These are phyloP conservation scores for Monodelphis domestica DNA, from an alignment of 2,797 vertebrate species.

Conservation along the genomic window DNA sequence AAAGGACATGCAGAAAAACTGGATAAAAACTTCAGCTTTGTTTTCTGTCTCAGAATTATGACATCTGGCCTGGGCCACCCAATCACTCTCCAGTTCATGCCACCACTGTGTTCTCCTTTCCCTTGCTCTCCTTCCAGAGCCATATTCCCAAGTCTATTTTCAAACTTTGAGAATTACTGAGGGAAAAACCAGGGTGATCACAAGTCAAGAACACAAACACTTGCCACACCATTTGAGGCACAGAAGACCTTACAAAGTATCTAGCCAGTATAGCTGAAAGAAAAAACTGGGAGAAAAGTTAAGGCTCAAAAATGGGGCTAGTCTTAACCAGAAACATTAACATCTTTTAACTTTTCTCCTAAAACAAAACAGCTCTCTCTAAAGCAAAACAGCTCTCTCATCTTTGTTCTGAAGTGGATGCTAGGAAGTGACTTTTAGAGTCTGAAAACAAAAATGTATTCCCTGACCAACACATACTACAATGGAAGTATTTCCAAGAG, in stretches of 20 bases:
- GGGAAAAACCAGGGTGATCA: background rate
- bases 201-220: background rate
- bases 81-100: background rate
- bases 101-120: background rate
- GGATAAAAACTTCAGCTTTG: slow-evolving; percentile 26
- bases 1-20: background rate
- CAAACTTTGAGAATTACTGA: background rate
- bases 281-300: background rate
- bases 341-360: background rate
- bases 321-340: background rate
- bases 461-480: background rate
- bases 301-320: background rate
- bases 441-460: background rate
- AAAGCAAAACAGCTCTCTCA: background rate
- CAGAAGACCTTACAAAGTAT: background rate
- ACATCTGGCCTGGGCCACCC: slow-evolving; percentile 29
- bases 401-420: background rate
- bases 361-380: background rate
- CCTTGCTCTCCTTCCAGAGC: fast-evolving
- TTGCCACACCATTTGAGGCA: background rate
- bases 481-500: background rate
- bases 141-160: background rate
- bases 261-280: background rate
- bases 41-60: slow-evolving; percentile 70
- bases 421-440: background rate